Evolutionary conservation across 1,140 invertebrate genomes (phyloP).

Genomic region (Papilio polytes): DNA sequence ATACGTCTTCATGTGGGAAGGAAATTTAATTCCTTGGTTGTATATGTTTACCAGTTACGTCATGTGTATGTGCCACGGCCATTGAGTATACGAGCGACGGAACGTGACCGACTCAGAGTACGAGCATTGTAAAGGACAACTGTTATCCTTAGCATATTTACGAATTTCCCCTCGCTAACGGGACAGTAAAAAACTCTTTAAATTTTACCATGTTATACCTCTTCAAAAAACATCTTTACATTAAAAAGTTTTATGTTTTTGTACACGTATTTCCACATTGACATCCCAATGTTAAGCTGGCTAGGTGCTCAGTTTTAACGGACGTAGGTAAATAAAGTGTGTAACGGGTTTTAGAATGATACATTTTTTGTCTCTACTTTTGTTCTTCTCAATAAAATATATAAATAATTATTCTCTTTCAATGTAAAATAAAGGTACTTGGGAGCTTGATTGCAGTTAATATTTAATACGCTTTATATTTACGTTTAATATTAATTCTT

Average conservation of each 20-base stretch:
- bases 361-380: too few species aligned
- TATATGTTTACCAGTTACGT: conserved; percentile 29
- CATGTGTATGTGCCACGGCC: conserved; percentile 19
- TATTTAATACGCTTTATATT: not conserved
- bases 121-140: conserved; percentile 18
- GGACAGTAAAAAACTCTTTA: too few species aligned
- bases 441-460: not conserved
- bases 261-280: too few species aligned
- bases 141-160: conserved; percentile 2
- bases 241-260: not conserved
- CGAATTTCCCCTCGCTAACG: not conserved
- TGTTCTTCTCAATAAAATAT: too few species aligned
- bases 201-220: not conserved
- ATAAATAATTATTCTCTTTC: not conserved
- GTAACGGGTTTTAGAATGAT: too few species aligned
- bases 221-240: not conserved
- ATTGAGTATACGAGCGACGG: not conserved
- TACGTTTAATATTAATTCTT: not conserved
- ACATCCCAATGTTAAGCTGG: too few species aligned
- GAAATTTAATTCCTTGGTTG: not conserved
- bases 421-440: not conserved
- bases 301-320: too few species aligned
- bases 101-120: conserved; percentile 29
- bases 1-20: not conserved
- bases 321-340: too few species aligned